Evolutionary conservation across 1,140 invertebrate genomes (phyloP), one percentile per base, ranked within the genome.

Genomic region (Acromyrmex charruanus): DNA sequence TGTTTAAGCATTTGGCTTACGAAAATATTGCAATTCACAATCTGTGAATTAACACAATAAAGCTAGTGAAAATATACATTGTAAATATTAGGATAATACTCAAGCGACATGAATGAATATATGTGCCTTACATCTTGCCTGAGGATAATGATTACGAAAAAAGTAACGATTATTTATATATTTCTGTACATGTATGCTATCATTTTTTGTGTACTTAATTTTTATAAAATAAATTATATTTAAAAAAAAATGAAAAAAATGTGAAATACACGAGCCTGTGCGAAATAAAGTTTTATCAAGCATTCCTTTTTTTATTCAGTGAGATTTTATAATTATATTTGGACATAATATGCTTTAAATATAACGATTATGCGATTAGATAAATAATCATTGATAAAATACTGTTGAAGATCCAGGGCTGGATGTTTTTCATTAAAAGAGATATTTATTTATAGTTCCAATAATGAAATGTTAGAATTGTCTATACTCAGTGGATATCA

Each of bases 101-200:
- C 9, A 69, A 58, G 65, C 63, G 75, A 87, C 58, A 77, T 10
- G 53, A 72, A 72, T 59, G 55, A 88, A 63, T 65, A 81, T 59
- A 88, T 82, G 89, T 91, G 89, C 89, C 89, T 91, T 91, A 87
- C 10, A 90, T 91, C 89, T 91, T 91, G 89, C 89, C 89, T 86
- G 71, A 61, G 28, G 82, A 86, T 89, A 71, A 79, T 69, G 21
- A 81, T 55, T 75, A 86, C 44, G 49, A 51, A 51, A 28, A 79
- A 85, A 85, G 61, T 66, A 81, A 49, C 75, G 39, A 87, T 86
- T 89, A 89, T 90, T 87, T 90, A 90, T 89, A 88, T 72, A 90
- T 9, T 63, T 59, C 44, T 86, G 58, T 88, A 68, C 55, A 88
- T 87, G 81, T 88, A 86, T 71, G 86, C 25, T 58, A 49, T 4